Conservation (phyloP, 2,113 vertebrate genomes). For the Murina feae region DNA sequence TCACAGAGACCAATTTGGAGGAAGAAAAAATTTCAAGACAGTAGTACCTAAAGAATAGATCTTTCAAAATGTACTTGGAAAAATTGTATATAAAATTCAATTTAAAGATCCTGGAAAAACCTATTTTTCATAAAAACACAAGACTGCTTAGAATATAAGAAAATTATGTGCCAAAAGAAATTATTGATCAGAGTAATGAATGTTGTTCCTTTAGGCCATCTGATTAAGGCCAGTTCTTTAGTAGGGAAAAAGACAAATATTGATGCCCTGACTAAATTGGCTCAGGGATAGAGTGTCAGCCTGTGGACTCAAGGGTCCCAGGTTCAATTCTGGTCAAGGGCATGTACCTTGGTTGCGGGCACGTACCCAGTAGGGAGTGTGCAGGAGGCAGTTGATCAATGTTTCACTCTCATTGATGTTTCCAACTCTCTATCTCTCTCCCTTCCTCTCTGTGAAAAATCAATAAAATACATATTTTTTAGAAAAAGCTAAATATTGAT, state of each 20-base stretch:
- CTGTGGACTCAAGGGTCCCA: too few relatives aligned
- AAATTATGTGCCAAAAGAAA: background rate
- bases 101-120: background rate
- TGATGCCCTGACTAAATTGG: too few relatives aligned
- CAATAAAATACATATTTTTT: too few relatives aligned
- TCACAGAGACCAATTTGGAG: background rate
- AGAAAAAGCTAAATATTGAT: background rate
- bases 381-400: too few relatives aligned
- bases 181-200: background rate
- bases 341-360: too few relatives aligned
- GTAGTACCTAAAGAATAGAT: background rate
- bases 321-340: too few relatives aligned
- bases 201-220: background rate
- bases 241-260: background rate
- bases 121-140: background rate
- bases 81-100: background rate
- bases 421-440: too few relatives aligned
- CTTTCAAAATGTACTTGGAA: background rate
- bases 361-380: too few relatives aligned
- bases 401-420: too few relatives aligned
- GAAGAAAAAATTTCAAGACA: background rate
- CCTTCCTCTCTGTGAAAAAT: too few relatives aligned
- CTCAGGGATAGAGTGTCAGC: too few relatives aligned
- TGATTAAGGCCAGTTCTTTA: background rate
- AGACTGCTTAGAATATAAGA: background rate